These are phyloP conservation scores for Holacanthella duospinosa DNA, from an alignment of 2,888 invertebrate species.

Conservation along the genomic window DNA sequence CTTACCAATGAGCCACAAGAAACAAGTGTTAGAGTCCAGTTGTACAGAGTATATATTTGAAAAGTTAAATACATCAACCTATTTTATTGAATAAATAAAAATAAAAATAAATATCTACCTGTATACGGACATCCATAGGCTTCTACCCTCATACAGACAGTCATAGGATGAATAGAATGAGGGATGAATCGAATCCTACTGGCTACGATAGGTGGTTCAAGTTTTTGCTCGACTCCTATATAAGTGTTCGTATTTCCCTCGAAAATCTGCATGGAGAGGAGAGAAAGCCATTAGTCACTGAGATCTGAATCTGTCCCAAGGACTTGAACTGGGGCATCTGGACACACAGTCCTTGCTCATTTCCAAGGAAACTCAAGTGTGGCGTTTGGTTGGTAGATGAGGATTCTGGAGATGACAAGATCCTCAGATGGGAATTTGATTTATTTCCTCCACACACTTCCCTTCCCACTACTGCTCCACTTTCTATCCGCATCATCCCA, in stretches of 20 bases:
- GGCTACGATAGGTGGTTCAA: constrained; percentile 76
- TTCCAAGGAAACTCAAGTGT: too few species aligned
- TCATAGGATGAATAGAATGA: constrained; percentile 70
- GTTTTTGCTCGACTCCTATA: constrained; percentile 55
- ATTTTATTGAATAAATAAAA: too few species aligned
- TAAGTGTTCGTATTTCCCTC: constrained; percentile 69
- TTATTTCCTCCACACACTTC: constrained; percentile 1
- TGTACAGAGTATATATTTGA: too few species aligned
- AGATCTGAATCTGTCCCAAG: neutral
- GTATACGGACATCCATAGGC: constrained; percentile 73
- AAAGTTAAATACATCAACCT: too few species aligned
- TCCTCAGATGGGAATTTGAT: neutral
- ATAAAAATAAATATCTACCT: constrained; percentile 58
- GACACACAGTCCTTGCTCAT: neutral
- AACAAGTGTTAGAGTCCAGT: too few species aligned
- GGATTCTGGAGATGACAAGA: neutral
- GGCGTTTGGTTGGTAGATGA: too few species aligned
- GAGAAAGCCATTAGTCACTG: neutral
- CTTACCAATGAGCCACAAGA: too few species aligned
- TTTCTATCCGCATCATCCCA: too few species aligned
- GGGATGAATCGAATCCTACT: constrained; percentile 78
- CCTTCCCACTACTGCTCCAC: neutral
- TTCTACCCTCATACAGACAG: constrained; percentile 86
- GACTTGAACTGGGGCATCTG: neutral
- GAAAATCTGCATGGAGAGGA: constrained; percentile 53